phyloP scores from a whole-genome alignment of 30 jellyfish, hydroid and myxozoan species.

The Aurelia aurita complex sp. Pacific region DNA sequence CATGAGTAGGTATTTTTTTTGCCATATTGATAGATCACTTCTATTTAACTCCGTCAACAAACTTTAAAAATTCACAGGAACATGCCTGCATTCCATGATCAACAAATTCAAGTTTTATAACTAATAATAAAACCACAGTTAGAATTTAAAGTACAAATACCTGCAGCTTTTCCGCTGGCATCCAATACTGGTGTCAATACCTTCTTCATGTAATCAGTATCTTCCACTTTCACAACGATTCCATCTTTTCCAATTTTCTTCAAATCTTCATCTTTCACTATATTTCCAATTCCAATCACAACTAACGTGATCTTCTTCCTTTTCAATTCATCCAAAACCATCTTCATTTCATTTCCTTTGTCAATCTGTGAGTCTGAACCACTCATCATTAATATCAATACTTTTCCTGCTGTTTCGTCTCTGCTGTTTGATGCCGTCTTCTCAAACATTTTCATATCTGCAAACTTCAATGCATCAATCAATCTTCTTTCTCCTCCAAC shows the following conservation, averaged over 20 bases:
- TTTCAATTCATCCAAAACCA: slow-evolving; percentile 11
- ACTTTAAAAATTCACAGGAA: too few species aligned
- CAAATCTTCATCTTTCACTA: slow-evolving; percentile 6
- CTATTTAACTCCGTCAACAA: too few species aligned
- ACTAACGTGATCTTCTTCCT: neutral
- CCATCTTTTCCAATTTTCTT: neutral
- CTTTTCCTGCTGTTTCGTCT: slow-evolving; percentile 12
- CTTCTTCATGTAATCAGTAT: slow-evolving; percentile 6
- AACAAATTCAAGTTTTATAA: too few species aligned
- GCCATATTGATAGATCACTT: too few species aligned
- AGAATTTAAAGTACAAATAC: neutral
- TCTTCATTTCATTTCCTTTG: slow-evolving; percentile 1
- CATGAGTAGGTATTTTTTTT: too few species aligned
- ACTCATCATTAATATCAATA: slow-evolving; percentile 32
- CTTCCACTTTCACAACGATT: neutral
- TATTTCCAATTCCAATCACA: slow-evolving; percentile 49
- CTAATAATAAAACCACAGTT: too few species aligned
- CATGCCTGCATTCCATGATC: too few species aligned
- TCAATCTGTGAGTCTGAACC: slow-evolving; percentile 12
- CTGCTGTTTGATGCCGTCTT: neutral
- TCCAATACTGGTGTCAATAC: neutral
- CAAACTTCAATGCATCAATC: slow-evolving; percentile 21
- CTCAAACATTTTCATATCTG: slow-evolving; percentile 27
- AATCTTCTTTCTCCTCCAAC: slow-evolving; percentile 62
- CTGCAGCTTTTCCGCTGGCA: slow-evolving; percentile 27